These are phyloP conservation scores for Aviceda subcristata DNA, from an alignment of 2,113 vertebrate genomes.

Conservation along the genomic window DNA sequence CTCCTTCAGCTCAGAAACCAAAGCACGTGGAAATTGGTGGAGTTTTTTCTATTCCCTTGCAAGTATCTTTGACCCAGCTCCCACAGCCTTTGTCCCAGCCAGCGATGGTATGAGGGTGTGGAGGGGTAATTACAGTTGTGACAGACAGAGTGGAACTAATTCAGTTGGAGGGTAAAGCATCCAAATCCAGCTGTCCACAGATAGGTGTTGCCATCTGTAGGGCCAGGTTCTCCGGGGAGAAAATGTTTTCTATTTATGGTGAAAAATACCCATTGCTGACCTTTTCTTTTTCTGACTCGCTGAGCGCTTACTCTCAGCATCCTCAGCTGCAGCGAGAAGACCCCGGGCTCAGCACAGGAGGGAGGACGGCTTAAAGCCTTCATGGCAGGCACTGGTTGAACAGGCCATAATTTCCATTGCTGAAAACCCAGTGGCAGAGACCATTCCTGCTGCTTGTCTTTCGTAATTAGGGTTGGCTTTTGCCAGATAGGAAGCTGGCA, in stretches of 20 bases:
- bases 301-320: neutral
- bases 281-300: neutral
- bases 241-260: neutral
- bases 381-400: neutral
- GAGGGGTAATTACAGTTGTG: neutral
- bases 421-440: neutral
- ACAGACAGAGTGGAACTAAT: neutral
- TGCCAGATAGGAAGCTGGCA: neutral
- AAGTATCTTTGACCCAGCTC: neutral
- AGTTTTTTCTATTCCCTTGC: neutral
- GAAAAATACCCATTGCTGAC: neutral
- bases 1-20: neutral
- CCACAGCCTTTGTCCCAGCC: neutral
- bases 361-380: neutral
- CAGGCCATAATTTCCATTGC: neutral
- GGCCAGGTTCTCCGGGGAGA: neutral
- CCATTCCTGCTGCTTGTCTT: neutral
- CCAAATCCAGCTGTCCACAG: neutral
- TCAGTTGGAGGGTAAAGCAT: neutral
- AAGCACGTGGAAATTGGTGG: neutral
- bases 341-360: neutral
- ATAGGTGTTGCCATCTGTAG: neutral
- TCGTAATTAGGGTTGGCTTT: neutral
- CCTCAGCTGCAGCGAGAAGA: neutral
- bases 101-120: neutral